A percentile compares a stretch with the other conserved stretches of the same genome.
Conservation (phyloP, 2,113 vertebrate genomes). For the Mustelus asterias region DNA sequence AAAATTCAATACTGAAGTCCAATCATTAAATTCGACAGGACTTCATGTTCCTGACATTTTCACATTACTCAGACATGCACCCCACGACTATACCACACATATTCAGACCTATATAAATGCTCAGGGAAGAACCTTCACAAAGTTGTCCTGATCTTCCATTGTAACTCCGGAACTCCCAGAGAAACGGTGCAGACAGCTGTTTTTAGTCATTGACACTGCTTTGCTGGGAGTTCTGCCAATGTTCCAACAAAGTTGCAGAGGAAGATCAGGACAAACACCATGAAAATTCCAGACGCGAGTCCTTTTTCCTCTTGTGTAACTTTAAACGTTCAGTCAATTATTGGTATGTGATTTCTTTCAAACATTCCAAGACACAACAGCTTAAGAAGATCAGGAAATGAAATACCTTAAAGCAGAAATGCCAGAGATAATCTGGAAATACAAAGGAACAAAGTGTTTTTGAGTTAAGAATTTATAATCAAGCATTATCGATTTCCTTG, state of each 20-base stretch:
- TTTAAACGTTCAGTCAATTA: neutral
- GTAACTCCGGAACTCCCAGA: neutral
- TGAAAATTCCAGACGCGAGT: neutral
- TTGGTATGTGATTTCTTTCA: slow-evolving; percentile 3
- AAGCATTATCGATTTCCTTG: neutral
- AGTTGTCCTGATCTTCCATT: neutral
- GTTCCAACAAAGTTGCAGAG: neutral
- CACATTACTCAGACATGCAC: neutral
- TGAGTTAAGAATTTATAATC: neutral
- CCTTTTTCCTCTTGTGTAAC: neutral
- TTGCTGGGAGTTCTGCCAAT: neutral
- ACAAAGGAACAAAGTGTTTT: neutral
- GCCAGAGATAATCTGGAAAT: neutral
- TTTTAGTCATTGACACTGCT: neutral
- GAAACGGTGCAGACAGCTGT: neutral
- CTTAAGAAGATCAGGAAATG: neutral
- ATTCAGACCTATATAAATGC: neutral
- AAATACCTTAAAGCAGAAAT: neutral
- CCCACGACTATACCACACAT: neutral
- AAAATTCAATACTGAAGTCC: neutral
- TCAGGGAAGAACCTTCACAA: neutral
- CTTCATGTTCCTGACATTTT: neutral
- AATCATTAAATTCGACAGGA: neutral
- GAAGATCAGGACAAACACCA: neutral
- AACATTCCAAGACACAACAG: neutral